Base-by-base conservation (phyloP, 2,113 vertebrate species). In the Neolamprologus modestus region DNA sequence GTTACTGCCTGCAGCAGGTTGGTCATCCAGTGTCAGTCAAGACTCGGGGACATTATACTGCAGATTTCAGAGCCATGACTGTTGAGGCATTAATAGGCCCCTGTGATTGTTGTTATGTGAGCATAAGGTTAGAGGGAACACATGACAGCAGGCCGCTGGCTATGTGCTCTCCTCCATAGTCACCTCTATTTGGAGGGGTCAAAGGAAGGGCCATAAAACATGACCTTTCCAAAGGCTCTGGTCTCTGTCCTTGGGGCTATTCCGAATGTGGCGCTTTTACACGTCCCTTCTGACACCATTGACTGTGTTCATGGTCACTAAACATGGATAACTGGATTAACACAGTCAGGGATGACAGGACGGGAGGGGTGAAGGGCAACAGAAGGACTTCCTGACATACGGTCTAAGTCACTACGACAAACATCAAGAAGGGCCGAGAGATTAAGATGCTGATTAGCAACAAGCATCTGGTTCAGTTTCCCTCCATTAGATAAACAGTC, bases 171-270 rank as follows among this genome's bases (percentile, higher is more conserved):
- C 53, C 81, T 59, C 71, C 42, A 87, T 94, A 84, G 91, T 95
- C 88, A 89, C 91, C 82, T 90, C 88, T 93, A 84, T 89, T 93
- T 89, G 82, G 63, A 88, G 55, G 76, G 91, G 89, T 91, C 90
- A 92, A 92, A 84, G 53, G 73, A 87, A 26, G 88, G 63, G 50
- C 52, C 55, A 87, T 90, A 84, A 92, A 93, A 90, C 59, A 79
- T 82, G 90, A 88, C 83, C 91, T 95, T 91, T 91, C 37, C 61
- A 14, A 5, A 19, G 54, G 73, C 61, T 84, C 80, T 85, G 71
- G 89, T 84, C 66, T 24, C 53, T 83, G 40, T 21, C 53, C 57
- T 42, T 2, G 8, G 79, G 80, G 89, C 76, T 68, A 84, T 87
- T 93, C 82, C 4, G 59, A 88, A 86, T 83, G 37, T 88, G 92